These are phyloP conservation scores for Synanthedon vespiformis DNA, from an alignment of 2,888 invertebrate species.

Conservation along the genomic window DNA sequence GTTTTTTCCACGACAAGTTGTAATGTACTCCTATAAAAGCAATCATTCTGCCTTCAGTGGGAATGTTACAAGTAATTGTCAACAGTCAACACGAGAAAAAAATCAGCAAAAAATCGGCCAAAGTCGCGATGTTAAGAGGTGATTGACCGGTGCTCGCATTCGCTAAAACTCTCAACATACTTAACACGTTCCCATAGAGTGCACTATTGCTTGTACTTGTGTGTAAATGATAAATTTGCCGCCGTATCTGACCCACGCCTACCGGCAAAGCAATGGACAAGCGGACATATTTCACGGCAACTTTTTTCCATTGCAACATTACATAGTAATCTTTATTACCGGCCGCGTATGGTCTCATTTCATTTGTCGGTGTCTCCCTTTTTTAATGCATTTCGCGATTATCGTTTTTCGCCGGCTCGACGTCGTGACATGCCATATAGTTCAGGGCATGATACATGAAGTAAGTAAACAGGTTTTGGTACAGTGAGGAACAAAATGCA, in stretches of 20 bases:
- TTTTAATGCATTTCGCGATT: conserved; percentile 35
- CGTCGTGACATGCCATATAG: conserved; percentile 67
- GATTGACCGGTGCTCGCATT: conserved; percentile 30
- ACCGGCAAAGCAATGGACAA: conserved; percentile 49
- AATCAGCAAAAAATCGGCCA: conserved; percentile 27
- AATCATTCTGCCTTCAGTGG: conserved; percentile 20
- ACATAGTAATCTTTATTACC: conserved; percentile 30
- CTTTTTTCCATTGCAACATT: conserved; percentile 22
- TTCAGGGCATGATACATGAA: conserved; percentile 58
- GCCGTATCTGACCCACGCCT: conserved; percentile 61
- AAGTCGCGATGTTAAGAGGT: conserved; percentile 40
- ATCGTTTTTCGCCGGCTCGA: conserved; percentile 45
- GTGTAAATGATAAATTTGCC: conserved; percentile 34
- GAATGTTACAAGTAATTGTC: conserved; percentile 37
- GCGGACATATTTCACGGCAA: conserved; percentile 58
- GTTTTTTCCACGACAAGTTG: neutral
- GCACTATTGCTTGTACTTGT: conserved; percentile 28
- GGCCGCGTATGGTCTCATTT: conserved; percentile 29
- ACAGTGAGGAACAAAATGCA: conserved; percentile 41
- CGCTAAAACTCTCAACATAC: conserved; percentile 14
- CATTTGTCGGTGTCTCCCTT: conserved; percentile 12
- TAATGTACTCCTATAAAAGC: conserved; percentile 15
- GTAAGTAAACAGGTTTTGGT: conserved; percentile 57
- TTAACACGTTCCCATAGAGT: conserved; percentile 29
- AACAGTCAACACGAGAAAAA: conserved; percentile 26